Conservation (phyloP, 2,888 invertebrate species). For the Stenchaetothrips biformis region DNA sequence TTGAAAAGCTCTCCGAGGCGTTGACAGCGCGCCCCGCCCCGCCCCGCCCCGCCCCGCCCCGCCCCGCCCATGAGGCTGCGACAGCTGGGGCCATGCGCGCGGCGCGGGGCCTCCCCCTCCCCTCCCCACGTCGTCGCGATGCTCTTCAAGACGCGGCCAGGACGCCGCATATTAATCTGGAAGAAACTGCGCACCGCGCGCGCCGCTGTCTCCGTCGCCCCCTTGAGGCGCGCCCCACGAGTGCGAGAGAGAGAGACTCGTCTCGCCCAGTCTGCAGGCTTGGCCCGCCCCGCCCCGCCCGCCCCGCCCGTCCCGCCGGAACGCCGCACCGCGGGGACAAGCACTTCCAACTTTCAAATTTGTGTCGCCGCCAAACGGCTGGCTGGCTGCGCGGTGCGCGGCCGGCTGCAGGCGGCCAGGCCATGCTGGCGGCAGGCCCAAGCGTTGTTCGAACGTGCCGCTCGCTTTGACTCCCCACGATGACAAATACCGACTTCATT, state of each 20-base stretch:
- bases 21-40: neutral
- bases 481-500: no score
- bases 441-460: no score
- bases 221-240: no score
- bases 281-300: no score
- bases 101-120: neutral
- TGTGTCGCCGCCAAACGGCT: no score
- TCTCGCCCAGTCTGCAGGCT: neutral
- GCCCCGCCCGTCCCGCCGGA: neutral
- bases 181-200: neutral
- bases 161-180: constrained; percentile 17
- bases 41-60: constrained; percentile 14
- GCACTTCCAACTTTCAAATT: neutral
- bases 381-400: no score
- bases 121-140: neutral
- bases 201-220: neutral
- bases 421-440: no score
- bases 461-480: no score
- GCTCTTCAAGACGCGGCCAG: neutral
- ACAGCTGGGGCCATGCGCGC: neutral
- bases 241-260: no score
- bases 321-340: neutral
- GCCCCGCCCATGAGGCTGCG: constrained; percentile 12
- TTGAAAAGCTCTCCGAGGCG: constrained; percentile 16
- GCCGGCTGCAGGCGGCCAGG: no score